Evolutionary conservation across 2,113 vertebrate genomes (phyloP), one percentile per base, ranked within the genome.

Genomic region (Indri indri): DNA sequence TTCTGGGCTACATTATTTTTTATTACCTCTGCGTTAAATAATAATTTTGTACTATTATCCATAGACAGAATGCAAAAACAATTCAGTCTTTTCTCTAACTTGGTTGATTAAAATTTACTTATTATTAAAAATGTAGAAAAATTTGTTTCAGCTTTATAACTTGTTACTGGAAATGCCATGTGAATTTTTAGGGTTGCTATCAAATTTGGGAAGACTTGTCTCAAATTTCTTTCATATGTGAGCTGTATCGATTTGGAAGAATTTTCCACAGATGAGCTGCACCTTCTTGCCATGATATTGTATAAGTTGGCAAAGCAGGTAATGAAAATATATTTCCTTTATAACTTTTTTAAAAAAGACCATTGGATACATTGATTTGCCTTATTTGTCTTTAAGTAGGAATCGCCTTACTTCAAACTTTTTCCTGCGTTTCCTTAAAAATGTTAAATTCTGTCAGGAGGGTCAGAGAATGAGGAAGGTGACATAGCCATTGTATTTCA

Each of bases 41-140:
- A 50, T 47, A 18, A 70, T 94, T 79, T 87, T 85, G 1, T 66
- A 80, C 34, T 73, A 84, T 84, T 90, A 76, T 83, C n/a, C 57
- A 79, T 52, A 63, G 7, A 68, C 12, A 71, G 27, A 88, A 73
- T 61, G 1, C 6, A 79, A 70, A 57, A 14, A 27, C 9, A 40
- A 57, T 87, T 81, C n/a, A 63, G 5, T 61, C 66, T 94, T 80
- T 91, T 82, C 25, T 70, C 47, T 77, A 52, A 23, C 4, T 30
- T 54, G 45, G 13, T 82, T 81, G 73, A 92, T 76, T 82, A 20
- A 96, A 85, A 37, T 66, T 71, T 92, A 66, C 81, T 85, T 95
- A 30, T 77, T 94, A 82, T 63, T 84, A 82, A 47, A 70, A 73
- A 70, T 23, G 1, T 83, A 84, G 65, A 50, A 85, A 97, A 91